phyloP scores from a whole-genome alignment of 2,888 invertebrate species.

The Andricus quercusramuli region DNA sequence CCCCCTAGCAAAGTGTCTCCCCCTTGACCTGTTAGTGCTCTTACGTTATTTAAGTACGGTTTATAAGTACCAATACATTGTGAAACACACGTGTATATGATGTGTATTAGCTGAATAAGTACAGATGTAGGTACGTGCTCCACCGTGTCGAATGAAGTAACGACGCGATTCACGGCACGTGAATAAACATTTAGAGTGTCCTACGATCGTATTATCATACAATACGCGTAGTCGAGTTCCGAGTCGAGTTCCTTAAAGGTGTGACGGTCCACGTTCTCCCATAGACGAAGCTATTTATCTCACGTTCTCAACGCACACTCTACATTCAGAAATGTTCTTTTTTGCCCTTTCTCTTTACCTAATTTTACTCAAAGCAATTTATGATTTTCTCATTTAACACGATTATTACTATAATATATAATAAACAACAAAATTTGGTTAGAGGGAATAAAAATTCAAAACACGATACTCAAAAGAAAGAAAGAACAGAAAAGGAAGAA shows the following conservation, averaged over 20 bases:
- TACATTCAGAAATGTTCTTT: neutral
- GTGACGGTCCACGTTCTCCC: conserved; percentile 50
- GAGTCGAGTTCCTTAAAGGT: conserved; percentile 63
- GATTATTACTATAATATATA: no score
- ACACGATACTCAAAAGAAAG: no score
- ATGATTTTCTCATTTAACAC: neutral
- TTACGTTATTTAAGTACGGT: no score
- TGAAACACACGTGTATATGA: conserved; percentile 39
- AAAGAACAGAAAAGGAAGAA: no score
- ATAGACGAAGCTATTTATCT: neutral
- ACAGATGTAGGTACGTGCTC: conserved; percentile 51
- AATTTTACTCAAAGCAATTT: neutral
- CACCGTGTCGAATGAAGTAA: conserved; percentile 60
- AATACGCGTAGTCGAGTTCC: conserved; percentile 66
- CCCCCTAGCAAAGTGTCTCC: no score
- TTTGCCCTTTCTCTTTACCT: neutral
- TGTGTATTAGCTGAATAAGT: conserved; percentile 10
- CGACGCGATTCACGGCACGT: conserved; percentile 65
- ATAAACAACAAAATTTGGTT: no score
- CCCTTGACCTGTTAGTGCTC: no score
- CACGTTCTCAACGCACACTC: conserved; percentile 25
- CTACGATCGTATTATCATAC: conserved; percentile 64
- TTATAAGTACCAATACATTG: neutral
- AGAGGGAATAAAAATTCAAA: no score
- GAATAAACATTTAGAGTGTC: conserved; percentile 68